Percentiles rank a stretch among this genome's conserved stretches.
Evolutionary conservation across 2,888 invertebrate genomes (phyloP).

Genomic region (Chydorus sphaericus): DNA sequence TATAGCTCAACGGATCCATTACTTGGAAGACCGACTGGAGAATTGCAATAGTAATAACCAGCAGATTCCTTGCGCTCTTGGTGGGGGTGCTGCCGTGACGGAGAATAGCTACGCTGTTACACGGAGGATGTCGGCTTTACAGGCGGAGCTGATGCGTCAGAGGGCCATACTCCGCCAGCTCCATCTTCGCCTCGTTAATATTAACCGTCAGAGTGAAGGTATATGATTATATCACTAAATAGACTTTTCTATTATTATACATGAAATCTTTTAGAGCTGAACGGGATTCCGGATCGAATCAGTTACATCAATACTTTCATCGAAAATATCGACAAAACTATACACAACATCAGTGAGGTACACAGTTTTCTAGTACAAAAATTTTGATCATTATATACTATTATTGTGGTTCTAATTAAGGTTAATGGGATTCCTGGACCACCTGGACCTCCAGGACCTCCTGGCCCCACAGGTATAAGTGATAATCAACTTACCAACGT

Average conservation of each 20-base stretch:
- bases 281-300: neutral
- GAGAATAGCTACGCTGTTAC: no score
- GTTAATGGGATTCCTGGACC: no score
- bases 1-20: neutral
- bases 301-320: neutral
- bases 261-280: neutral
- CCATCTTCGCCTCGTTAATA: neutral
- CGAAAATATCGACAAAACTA: no score
- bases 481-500: no score
- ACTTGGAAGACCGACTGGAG: neutral
- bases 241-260: neutral
- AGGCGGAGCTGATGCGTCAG: neutral
- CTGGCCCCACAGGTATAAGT: neutral
- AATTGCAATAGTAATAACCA: neutral
- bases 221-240: neutral
- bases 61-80: neutral
- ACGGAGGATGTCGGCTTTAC: neutral
- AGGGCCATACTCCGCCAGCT: neutral
- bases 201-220: slow-evolving; percentile 3
- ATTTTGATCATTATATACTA: no score
- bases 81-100: neutral
- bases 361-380: neutral
- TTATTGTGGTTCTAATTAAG: no score
- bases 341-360: no score
- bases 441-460: neutral